Conservation (phyloP, 1,140 invertebrate genomes). For the Trypoxylus dichotomus region DNA sequence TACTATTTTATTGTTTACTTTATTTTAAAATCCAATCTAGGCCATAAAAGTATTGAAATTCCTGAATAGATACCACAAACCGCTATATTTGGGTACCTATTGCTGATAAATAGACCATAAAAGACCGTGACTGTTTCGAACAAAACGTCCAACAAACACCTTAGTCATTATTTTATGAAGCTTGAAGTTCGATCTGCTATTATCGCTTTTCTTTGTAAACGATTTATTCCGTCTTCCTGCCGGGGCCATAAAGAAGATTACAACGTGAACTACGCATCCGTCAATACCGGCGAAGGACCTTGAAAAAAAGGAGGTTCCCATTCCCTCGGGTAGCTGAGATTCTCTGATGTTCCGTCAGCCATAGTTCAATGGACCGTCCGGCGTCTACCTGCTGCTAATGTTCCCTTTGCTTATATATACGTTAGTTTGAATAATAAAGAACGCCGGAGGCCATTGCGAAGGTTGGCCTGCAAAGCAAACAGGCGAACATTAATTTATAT, state of each 20-base stretch:
- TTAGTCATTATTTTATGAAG: neutral
- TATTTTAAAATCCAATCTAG: neutral
- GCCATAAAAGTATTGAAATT: neutral
- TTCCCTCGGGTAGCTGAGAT: neutral
- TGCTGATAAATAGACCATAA: neutral
- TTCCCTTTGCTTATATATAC: constrained; percentile 5
- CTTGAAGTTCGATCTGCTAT: neutral
- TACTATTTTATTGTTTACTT: neutral
- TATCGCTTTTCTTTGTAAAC: constrained; percentile 16
- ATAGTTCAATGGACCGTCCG: constrained; percentile 15
- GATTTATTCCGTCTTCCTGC: constrained; percentile 18
- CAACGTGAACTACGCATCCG: neutral
- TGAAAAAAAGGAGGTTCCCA: neutral
- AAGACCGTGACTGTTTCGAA: neutral
- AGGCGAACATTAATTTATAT: constrained; percentile 24
- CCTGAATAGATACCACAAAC: neutral
- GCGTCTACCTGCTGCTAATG: constrained; percentile 12
- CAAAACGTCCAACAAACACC: neutral
- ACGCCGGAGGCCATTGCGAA: constrained; percentile 14
- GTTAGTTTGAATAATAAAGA: constrained; percentile 20
- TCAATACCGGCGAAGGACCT: neutral
- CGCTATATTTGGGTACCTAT: neutral
- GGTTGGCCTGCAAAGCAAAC: constrained; percentile 24
- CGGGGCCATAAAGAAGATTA: neutral
- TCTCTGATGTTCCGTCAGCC: neutral